Evolutionary conservation across 2,797 vertebrate species (phyloP), one percentile per base, ranked within the genome.

Genomic region (Rhincodon typus): DNA sequence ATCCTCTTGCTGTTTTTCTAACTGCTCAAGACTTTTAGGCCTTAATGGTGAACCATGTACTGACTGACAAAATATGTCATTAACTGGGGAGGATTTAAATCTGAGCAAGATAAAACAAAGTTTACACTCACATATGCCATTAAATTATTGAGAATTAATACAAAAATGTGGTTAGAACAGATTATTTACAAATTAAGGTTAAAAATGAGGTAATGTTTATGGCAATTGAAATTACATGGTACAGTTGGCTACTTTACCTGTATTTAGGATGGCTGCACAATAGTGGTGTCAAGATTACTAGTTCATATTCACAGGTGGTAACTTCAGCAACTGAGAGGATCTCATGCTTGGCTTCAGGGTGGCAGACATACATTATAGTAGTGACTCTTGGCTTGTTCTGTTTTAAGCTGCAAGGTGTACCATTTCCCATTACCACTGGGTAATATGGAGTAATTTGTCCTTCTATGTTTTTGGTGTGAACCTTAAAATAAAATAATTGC

Each of bases 331-430:
- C 98, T 0, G 99, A 99, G 95, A 99, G 97, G 97, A 99, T 99
- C 97, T 99, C 99, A 2, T 99, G 99, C 96, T 99, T 99, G 96
- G 99, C 99, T 96, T 99, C 99, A 0, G 99, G 99, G 95, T 99
- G 99, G 96, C 99, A 99, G 96, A 99, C 98, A 70, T 99, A 99
- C 97, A 99, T 97, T 95, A 99, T 98, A 0, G 98, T 98, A 30
- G 98, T 98, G 95, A 98, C 97, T 95, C 99, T 98, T 95, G 99
- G 98, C 82, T 97, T 90, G 97, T 99, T 98, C 96, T 99, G 98
- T 96, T 98, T 98, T 97, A 99, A 97, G 96, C 97, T 98, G 96
- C 99, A 99, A 0, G 99, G 98, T 0, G 99, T 99, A 96, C 99
- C 99, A 0, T 99, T 99, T 87, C 98, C 98, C 99, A 99, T 99